Conservation (phyloP, 2,888 invertebrate genomes). For the Caradrina kadenii region DNA sequence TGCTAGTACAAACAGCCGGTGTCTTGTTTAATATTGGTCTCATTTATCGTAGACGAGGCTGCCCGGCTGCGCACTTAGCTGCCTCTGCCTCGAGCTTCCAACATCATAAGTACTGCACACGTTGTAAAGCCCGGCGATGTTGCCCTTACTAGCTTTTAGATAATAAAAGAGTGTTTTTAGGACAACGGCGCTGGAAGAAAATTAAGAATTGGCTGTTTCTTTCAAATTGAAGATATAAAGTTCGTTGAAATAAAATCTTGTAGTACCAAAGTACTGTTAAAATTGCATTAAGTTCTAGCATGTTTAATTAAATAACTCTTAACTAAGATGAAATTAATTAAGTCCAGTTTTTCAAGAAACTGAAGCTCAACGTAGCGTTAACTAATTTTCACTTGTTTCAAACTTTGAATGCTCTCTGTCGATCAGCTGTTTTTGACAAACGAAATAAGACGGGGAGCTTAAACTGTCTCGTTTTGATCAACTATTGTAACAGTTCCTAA, state of each 20-base stretch:
- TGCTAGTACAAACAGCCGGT: conserved; percentile 46
- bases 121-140: conserved; percentile 25
- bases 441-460: not conserved
- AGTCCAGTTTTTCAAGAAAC: conserved; percentile 24
- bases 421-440: conserved; percentile 44
- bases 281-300: conserved; percentile 24
- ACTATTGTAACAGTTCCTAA: conserved; percentile 6
- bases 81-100: conserved; percentile 24
- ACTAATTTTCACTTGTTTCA: conserved; percentile 28
- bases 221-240: not conserved
- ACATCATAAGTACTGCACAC: conserved; percentile 34
- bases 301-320: conserved; percentile 23
- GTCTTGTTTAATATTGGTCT: conserved; percentile 59
- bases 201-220: conserved; percentile 16
- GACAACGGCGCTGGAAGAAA: not conserved
- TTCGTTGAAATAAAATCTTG: not conserved
- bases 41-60: conserved; percentile 48
- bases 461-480: not conserved
- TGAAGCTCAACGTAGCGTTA: conserved; percentile 8
- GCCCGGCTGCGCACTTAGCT: conserved; percentile 39
- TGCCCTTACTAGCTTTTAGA: conserved; percentile 14
- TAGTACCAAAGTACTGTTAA: conserved; percentile 1
- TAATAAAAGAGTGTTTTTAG: conserved; percentile 49
- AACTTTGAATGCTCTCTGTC: conserved; percentile 28
- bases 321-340: conserved; percentile 20